Evolutionary conservation across 1,140 invertebrate species (phyloP), one percentile per base, ranked within the genome.

Genomic region (Agraylea sexmaculata): DNA sequence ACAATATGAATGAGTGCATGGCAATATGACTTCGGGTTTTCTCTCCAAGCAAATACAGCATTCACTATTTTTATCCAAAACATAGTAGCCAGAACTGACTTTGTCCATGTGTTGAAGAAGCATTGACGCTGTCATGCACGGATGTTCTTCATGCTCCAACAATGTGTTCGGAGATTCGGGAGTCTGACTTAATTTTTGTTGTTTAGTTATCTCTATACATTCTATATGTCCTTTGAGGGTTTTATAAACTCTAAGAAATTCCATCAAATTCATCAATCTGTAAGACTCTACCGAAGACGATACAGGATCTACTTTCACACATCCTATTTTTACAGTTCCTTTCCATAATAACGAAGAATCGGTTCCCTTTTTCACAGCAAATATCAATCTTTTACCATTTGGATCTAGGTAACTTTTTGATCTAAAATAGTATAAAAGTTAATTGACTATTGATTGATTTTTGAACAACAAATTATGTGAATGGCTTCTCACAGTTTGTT

Each of bases 21-120:
- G 74, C 18, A 82, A 57, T 43, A 73, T 72, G 29, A 78, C 63
- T 50, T 80, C 75, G 4, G 75, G 73, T 50, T 69, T 70, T 21
- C 73, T 55, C 53, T 82, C 79, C 55, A 82, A 70, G 59, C 79
- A 82, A 49, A 82, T 80, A 51, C 74, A 75, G 57, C 79, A 82
- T 55, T 80, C 77, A 28, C 62, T 62, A 33, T 57, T 37, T 37
- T 52, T 51, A 18, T 57, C 50, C 6, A 36, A 46, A 40, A 39
- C 40, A 18, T 42, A 40, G 16, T 42, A 45, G 16, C 39, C 39
- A 25, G 29, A 41, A 31, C 36, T 47, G 12, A 53, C 39, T 33
- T 48, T 29, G n/a, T 55, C 54, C 5, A 59, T 46, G 37, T 58
- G 43, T 33, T 61, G 49, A 10, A 67, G 33, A 11, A 67, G 34